phyloP scores from a whole-genome alignment of 1,140 invertebrate species.

The Tyrophagus putrescentiae region DNA sequence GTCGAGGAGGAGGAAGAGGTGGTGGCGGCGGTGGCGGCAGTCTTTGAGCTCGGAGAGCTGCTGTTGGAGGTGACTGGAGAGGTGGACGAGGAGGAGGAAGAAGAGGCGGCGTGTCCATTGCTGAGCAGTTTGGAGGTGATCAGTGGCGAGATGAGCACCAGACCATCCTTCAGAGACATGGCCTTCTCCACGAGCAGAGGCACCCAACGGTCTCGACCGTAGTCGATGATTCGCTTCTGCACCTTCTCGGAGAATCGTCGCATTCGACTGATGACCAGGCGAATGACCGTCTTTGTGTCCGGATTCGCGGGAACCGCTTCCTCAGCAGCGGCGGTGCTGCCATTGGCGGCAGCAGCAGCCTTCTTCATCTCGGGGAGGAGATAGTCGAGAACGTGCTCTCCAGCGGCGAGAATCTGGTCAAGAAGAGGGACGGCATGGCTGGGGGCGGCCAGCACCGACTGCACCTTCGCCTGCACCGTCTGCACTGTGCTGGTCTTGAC shows the following conservation, averaged over 20 bases:
- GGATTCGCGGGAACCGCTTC: not conserved
- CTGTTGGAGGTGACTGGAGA: not conserved
- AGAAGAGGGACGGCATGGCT: not conserved
- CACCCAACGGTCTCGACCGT: not conserved
- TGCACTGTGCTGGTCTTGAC: not conserved
- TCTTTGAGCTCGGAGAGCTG: not conserved
- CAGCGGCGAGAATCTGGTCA: not conserved
- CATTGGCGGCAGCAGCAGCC: not conserved
- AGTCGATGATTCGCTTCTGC: not conserved
- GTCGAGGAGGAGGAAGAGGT: not conserved
- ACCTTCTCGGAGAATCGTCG: conserved; percentile 4
- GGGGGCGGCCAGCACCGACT: not conserved
- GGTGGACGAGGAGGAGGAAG: not conserved
- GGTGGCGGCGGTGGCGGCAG: not conserved
- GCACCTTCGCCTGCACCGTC: not conserved
- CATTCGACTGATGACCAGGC: conserved; percentile 3
- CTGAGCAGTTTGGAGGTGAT: not conserved
- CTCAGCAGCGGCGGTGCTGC: too few relatives aligned
- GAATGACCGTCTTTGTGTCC: not conserved
- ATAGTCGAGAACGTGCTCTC: not conserved
- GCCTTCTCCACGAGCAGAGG: not conserved
- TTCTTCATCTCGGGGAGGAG: not conserved
- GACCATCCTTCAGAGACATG: not conserved
- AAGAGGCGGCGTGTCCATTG: too few relatives aligned
- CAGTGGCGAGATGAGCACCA: not conserved